phyloP scores from a whole-genome alignment of 2,797 vertebrate genomes.

The Alfaro cultratus region DNA sequence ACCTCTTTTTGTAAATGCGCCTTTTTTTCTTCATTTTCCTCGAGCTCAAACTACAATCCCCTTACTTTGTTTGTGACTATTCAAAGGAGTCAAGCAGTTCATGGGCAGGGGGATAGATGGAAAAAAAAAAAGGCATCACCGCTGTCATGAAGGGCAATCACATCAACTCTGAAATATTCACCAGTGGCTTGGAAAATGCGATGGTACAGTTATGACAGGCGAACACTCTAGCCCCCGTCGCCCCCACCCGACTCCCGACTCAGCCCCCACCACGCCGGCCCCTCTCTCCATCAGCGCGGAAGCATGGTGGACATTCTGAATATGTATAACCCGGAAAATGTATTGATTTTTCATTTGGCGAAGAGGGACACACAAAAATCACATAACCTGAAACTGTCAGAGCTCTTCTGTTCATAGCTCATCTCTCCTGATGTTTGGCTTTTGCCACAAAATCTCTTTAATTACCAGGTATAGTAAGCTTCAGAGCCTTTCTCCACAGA shows the following conservation, averaged over 20 bases:
- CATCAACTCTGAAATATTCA: slow-evolving; percentile 98
- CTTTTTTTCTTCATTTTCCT: slow-evolving; percentile 39
- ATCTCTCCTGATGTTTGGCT: slow-evolving; percentile 88
- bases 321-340: slow-evolving; percentile 97
- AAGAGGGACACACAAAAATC: slow-evolving; percentile 86
- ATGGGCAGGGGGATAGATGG: slow-evolving; percentile 53
- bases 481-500: slow-evolving; percentile 73
- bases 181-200: slow-evolving; percentile 96
- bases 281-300: slow-evolving; percentile 86
- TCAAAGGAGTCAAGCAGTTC: slow-evolving; percentile 62
- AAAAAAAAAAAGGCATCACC: slow-evolving; percentile 56
- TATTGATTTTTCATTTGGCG: slow-evolving; percentile 99
- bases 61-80: slow-evolving; percentile 71
- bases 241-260: slow-evolving; percentile 52
- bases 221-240: slow-evolving; percentile 82
- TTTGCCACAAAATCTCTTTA: slow-evolving; percentile 92
- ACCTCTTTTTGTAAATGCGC: slow-evolving; percentile 71
- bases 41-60: slow-evolving; percentile 56
- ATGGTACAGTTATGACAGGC: slow-evolving; percentile 93
- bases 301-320: slow-evolving; percentile 92
- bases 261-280: slow-evolving; percentile 67
- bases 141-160: slow-evolving; percentile 94
- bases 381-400: slow-evolving; percentile 99
- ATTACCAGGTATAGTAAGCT: slow-evolving; percentile 86
- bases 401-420: slow-evolving; percentile 98